Conservation (phyloP, 2,797 vertebrate genomes). For the Echeneis naucrates region DNA sequence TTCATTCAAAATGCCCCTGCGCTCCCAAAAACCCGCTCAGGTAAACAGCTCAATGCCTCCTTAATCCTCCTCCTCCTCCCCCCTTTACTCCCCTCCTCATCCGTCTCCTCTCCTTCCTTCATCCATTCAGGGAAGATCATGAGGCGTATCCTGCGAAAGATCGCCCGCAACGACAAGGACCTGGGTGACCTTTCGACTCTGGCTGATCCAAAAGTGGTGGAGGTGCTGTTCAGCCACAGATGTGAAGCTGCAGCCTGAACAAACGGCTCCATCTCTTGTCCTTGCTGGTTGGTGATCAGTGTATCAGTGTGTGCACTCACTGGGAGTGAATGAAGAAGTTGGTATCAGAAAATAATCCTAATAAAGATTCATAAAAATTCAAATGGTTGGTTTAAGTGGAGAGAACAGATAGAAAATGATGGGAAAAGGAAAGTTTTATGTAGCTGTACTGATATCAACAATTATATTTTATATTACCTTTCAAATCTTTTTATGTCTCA, state of each 20-base stretch:
- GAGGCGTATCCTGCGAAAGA: slow-evolving; percentile 85
- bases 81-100: not conserved
- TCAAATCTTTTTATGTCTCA: slow-evolving; percentile 9
- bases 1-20: slow-evolving; percentile 88
- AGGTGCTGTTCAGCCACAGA: slow-evolving; percentile 85
- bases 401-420: slow-evolving; percentile 6
- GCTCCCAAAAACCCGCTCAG: slow-evolving; percentile 89
- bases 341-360: slow-evolving; percentile 25
- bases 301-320: slow-evolving; percentile 5
- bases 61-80: not conserved
- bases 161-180: slow-evolving; percentile 86
- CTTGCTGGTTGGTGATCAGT: slow-evolving; percentile 21
- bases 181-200: slow-evolving; percentile 88
- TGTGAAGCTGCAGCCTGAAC: slow-evolving; percentile 82
- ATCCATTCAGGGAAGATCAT: slow-evolving; percentile 85
- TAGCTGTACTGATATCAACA: not conserved
- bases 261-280: not conserved
- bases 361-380: too few species aligned
- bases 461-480: slow-evolving; percentile 38
- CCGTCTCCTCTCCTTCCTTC: not conserved
- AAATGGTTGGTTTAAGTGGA: not conserved
- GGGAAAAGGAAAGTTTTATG: not conserved
- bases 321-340: slow-evolving; percentile 29
- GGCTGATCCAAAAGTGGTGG: slow-evolving; percentile 87
- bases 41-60: slow-evolving; percentile 59